These are phyloP conservation scores for Patagioenas fasciata DNA, from an alignment of 2,113 vertebrate species.

Conservation along the genomic window DNA sequence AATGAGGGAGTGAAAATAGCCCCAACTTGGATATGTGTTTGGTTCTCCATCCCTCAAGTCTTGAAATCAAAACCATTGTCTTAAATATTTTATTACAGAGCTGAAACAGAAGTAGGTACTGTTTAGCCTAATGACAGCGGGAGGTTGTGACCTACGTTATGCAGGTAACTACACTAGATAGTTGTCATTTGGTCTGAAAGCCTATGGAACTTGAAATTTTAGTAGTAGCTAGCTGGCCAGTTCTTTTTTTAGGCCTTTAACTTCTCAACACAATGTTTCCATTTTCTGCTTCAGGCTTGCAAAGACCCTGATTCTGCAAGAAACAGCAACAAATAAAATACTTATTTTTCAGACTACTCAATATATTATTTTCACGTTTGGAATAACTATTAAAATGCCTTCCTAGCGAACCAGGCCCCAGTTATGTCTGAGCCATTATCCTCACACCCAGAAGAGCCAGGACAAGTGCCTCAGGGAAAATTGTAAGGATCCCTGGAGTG, in stretches of 20 bases:
- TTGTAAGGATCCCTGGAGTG: neutral
- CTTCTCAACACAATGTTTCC: neutral
- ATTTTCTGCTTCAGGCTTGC: neutral
- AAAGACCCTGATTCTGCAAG: neutral
- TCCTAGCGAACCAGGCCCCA: neutral
- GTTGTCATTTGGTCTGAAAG: neutral
- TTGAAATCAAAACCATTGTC: neutral
- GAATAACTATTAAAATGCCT: neutral
- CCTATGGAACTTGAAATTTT: neutral
- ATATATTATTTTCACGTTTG: neutral
- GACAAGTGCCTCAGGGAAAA: neutral
- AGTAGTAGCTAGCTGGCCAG: neutral
- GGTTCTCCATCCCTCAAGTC: neutral
- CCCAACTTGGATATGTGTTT: neutral
- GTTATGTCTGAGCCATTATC: neutral
- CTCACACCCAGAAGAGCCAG: neutral
- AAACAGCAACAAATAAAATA: neutral
- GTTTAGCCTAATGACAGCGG: conserved; percentile 4
- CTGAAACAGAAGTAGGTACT: neutral
- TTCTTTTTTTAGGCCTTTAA: neutral
- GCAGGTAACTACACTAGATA: neutral
- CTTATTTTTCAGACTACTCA: neutral
- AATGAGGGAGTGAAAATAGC: no score
- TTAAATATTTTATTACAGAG: conserved; percentile 13
- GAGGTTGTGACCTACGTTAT: neutral